Evolutionary conservation across 2,797 vertebrate species (phyloP).

Genomic region (Melanotaenia maccullochi): DNA sequence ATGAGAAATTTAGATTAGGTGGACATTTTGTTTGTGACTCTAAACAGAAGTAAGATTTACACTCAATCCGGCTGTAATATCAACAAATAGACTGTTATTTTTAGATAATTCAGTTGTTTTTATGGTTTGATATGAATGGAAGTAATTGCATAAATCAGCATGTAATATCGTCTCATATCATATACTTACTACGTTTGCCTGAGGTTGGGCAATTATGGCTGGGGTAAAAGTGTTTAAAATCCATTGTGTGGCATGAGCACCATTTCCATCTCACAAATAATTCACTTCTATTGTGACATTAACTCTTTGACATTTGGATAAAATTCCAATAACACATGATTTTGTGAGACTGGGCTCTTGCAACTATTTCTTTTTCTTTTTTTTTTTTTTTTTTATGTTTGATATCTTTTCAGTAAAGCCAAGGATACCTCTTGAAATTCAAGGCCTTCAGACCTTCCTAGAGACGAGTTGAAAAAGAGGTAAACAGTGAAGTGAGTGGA

Average conservation of each 20-base stretch:
- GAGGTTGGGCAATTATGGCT: background rate
- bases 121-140: no score
- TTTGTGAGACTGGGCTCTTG: no score
- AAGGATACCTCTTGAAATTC: constrained; percentile 6
- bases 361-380: background rate
- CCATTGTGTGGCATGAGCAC: background rate
- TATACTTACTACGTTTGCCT: no score
- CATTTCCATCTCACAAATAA: background rate
- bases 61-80: no score
- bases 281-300: background rate
- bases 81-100: no score
- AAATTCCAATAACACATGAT: background rate
- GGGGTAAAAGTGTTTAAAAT: background rate
- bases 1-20: no score
- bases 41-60: no score
- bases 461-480: constrained; percentile 47
- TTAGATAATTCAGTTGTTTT: no score
- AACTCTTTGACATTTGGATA: background rate
- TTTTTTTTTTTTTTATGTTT: background rate
- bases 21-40: no score
- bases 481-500: constrained; percentile 57
- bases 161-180: no score
- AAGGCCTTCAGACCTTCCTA: constrained; percentile 20
- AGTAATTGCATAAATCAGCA: no score
- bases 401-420: background rate